Evolutionary conservation across 2,113 vertebrate genomes (phyloP).

Genomic region (Tenebrosternarchus preto): DNA sequence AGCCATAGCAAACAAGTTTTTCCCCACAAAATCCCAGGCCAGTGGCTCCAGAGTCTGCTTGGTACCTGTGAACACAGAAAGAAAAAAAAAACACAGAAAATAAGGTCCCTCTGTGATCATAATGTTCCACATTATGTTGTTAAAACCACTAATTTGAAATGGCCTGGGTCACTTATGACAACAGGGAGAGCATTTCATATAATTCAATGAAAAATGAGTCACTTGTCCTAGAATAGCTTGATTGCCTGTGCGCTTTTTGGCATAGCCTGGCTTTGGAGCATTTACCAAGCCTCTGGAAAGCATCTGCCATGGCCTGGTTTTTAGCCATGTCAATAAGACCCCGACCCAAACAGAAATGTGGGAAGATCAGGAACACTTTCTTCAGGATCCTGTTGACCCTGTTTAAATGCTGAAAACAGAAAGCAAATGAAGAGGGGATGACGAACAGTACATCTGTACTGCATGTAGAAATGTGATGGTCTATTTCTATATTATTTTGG

Average conservation of each 20-base stretch:
- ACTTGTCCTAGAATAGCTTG: not conserved
- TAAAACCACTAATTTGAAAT: not conserved
- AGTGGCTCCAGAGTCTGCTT: conserved; percentile 71
- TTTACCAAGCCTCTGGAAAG: conserved; percentile 74
- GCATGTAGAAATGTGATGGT: not conserved
- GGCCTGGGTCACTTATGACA: not conserved
- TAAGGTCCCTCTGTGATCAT: not conserved
- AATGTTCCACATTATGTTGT: not conserved
- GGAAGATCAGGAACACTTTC: conserved; percentile 80
- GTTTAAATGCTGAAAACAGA: conserved; percentile 70
- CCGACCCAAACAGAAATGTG: conserved; percentile 81
- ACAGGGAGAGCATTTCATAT: not conserved
- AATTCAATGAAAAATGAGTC: not conserved
- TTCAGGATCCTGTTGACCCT: conserved; percentile 76
- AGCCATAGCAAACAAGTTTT: conserved; percentile 80
- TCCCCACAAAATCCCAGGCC: conserved; percentile 79
- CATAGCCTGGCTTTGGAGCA: not conserved
- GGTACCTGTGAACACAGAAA: conserved; percentile 62
- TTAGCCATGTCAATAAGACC: conserved; percentile 83
- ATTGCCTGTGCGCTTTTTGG: not conserved
- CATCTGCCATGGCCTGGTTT: conserved; percentile 77
- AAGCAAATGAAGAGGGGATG: not conserved
- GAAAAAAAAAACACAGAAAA: not conserved
- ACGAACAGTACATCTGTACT: not conserved
- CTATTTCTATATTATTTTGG: not conserved